These are phyloP conservation scores for Gyps fulvus DNA, from an alignment of 2,113 vertebrate genomes.

Conservation along the genomic window DNA sequence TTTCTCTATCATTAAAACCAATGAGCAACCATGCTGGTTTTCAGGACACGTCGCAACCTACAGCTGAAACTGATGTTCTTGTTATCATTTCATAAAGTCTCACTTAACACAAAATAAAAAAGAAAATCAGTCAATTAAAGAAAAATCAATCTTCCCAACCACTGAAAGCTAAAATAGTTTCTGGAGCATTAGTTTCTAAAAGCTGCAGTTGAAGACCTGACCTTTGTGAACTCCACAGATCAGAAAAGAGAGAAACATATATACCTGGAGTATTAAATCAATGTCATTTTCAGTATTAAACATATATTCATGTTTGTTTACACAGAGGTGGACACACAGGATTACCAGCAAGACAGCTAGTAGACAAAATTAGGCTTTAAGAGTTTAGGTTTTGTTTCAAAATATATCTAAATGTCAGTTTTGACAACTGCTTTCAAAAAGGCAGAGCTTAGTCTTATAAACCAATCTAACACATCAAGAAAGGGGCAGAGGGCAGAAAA, in stretches of 20 bases:
- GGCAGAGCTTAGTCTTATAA: conserved; percentile 90
- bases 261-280: neutral
- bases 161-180: conserved; percentile 27
- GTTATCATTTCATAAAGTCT: conserved; percentile 21
- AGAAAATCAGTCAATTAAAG: neutral
- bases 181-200: neutral
- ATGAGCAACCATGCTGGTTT: neutral
- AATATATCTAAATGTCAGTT: conserved; percentile 73
- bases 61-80: neutral
- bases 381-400: conserved; percentile 57
- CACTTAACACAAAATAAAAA: conserved; percentile 5
- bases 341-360: neutral
- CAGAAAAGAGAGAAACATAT: neutral
- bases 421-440: conserved; percentile 83
- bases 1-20: neutral
- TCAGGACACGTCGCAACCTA: neutral
- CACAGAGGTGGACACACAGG: neutral
- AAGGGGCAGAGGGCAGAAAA: conserved; percentile 83
- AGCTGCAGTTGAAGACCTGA: neutral
- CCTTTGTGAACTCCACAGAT: conserved; percentile 1
- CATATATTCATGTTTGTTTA: neutral
- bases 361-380: neutral
- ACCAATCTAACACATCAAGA: conserved; percentile 86
- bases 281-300: neutral
- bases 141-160: conserved; percentile 28